phyloP scores from a whole-genome alignment of 2,797 vertebrate genomes.

The Tolypeutes matacus region DNA sequence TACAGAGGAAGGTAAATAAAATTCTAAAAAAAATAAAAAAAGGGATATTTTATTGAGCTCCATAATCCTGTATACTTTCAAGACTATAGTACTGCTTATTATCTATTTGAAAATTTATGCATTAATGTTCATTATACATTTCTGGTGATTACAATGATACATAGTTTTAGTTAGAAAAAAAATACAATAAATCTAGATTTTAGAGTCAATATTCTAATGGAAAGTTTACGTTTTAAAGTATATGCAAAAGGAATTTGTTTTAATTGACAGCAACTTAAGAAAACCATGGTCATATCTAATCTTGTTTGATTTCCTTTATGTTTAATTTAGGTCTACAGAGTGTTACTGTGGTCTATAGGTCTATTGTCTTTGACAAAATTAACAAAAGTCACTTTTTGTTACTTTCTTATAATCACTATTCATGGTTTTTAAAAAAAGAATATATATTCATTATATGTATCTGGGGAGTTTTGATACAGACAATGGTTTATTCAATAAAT shows the following conservation, averaged over 20 bases:
- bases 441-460: neutral
- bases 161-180: neutral
- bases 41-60: constrained; percentile 30
- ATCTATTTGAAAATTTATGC: neutral
- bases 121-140: neutral
- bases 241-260: neutral
- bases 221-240: neutral
- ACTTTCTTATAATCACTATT: neutral
- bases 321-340: neutral
- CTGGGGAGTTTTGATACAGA: neutral
- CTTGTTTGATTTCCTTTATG: neutral
- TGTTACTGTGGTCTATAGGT: neutral
- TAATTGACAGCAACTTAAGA: neutral
- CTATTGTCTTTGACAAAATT: neutral
- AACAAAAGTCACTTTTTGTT: neutral
- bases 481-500: neutral
- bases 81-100: neutral
- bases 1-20: neutral
- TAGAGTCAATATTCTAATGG: neutral
- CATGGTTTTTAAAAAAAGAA: neutral
- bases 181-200: constrained; percentile 5
- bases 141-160: neutral
- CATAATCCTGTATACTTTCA: neutral
- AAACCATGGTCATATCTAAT: neutral
- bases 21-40: neutral